These are phyloP conservation scores for Arrhamphus sclerolepis DNA, from an alignment of 2,797 vertebrate species.

Conservation along the genomic window DNA sequence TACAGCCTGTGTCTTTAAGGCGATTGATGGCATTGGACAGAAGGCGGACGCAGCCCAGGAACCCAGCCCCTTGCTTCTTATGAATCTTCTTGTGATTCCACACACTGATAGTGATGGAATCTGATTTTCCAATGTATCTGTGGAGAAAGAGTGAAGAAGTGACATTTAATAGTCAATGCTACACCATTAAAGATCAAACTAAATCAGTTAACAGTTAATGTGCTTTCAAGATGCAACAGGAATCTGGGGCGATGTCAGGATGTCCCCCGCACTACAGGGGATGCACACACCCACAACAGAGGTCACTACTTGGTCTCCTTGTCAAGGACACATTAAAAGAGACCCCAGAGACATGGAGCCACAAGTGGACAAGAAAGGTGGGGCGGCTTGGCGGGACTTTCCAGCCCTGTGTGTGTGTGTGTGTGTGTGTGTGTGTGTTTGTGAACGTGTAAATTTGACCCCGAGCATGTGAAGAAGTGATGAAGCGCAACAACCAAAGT, in stretches of 20 bases:
- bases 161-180: background rate
- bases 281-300: background rate
- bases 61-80: slow-evolving; percentile 98
- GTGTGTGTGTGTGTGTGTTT: background rate
- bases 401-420: slow-evolving; percentile 11
- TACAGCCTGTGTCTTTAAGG: slow-evolving; percentile 99
- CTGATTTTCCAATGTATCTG: slow-evolving; percentile 94
- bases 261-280: slow-evolving; percentile 5
- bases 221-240: background rate
- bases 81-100: slow-evolving; percentile 99
- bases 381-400: slow-evolving; percentile 44
- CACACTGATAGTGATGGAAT: slow-evolving; percentile 98
- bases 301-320: background rate
- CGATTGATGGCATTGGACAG: slow-evolving; percentile 97
- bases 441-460: slow-evolving; percentile 44
- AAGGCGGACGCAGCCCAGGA: slow-evolving; percentile 96
- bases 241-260: slow-evolving; percentile 28
- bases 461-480: slow-evolving; percentile 31
- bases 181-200: background rate
- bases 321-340: slow-evolving; percentile 27
- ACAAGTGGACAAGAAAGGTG: slow-evolving; percentile 34
- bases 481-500: slow-evolving; percentile 25
- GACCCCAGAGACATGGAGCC: slow-evolving; percentile 1
- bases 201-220: background rate
- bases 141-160: slow-evolving; percentile 5